A percentile compares a stretch with the other conserved stretches of the same genome.
Conservation (phyloP, 2,797 vertebrate genomes). For the Pitangus sulphuratus region DNA sequence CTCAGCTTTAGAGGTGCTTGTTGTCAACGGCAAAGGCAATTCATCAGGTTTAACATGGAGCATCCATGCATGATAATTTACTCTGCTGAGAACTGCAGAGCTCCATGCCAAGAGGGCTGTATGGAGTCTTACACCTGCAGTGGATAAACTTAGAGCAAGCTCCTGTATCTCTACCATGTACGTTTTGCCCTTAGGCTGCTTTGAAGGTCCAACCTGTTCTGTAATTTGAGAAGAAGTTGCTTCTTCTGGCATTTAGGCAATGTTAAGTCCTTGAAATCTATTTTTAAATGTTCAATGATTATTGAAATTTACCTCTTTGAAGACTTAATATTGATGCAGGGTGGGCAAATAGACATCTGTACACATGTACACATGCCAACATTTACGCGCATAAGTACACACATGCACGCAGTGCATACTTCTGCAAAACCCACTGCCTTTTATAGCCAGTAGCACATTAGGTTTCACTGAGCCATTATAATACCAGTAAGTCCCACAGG, state of each 20-base stretch:
- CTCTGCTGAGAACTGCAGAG: not conserved
- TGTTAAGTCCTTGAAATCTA: not conserved
- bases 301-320: not conserved
- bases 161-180: not conserved
- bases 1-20: not conserved
- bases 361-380: too few relatives aligned
- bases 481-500: not conserved
- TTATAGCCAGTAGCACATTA: not conserved
- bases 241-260: not conserved
- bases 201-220: not conserved
- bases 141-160: not conserved
- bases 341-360: not conserved
- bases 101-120: not conserved
- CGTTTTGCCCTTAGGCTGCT: not conserved
- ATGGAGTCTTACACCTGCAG: not conserved
- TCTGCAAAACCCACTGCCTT: not conserved
- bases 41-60: not conserved
- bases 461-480: not conserved
- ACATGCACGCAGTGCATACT: accelerated
- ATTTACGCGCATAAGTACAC: not conserved
- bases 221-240: not conserved
- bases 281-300: not conserved
- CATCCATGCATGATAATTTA: not conserved
- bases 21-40: not conserved
- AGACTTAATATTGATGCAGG: not conserved